A percentile compares a stretch with the other conserved stretches of the same genome.
Evolutionary conservation across 2,888 invertebrate genomes (phyloP).

Genomic region (Troglohyphantes excavatus): DNA sequence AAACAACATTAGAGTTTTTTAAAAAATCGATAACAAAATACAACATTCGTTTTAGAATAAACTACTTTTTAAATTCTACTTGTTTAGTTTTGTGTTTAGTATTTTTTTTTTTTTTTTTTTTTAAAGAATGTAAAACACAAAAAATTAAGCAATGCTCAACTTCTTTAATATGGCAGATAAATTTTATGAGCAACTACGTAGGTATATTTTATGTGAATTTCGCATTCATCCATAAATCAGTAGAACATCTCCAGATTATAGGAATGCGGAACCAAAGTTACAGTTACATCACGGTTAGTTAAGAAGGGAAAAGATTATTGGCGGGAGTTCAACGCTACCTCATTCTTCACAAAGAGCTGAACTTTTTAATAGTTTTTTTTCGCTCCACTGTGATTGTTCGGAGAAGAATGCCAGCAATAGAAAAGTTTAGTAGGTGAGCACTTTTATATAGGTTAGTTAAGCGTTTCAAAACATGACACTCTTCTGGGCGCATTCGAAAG

Average conservation of each 20-base stretch:
- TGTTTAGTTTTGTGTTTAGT: too few relatives aligned
- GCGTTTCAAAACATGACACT: neutral
- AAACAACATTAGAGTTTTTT: too few relatives aligned
- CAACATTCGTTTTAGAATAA: too few relatives aligned
- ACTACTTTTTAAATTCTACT: too few relatives aligned
- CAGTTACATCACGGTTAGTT: constrained; percentile 17
- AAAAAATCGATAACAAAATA: too few relatives aligned
- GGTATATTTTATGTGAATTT: neutral
- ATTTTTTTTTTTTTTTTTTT: too few relatives aligned
- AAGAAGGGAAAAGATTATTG: constrained; percentile 26
- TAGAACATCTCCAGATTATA: neutral
- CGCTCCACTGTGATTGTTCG: constrained; percentile 15
- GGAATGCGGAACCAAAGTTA: constrained; percentile 39
- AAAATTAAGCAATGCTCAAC: too few relatives aligned
- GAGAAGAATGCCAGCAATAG: neutral
- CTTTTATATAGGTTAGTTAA: neutral
- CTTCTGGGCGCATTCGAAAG: too few relatives aligned
- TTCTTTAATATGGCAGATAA: too few relatives aligned
- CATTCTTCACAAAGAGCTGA: constrained; percentile 30
- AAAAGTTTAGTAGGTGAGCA: neutral
- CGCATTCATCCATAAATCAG: neutral
- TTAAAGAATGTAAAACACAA: too few relatives aligned
- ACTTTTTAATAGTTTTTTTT: neutral
- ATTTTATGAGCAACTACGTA: too few relatives aligned
- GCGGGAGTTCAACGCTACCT: constrained; percentile 27